Evolutionary conservation across 2,888 invertebrate species (phyloP).

Genomic region (Caenorhabditis sp.): DNA sequence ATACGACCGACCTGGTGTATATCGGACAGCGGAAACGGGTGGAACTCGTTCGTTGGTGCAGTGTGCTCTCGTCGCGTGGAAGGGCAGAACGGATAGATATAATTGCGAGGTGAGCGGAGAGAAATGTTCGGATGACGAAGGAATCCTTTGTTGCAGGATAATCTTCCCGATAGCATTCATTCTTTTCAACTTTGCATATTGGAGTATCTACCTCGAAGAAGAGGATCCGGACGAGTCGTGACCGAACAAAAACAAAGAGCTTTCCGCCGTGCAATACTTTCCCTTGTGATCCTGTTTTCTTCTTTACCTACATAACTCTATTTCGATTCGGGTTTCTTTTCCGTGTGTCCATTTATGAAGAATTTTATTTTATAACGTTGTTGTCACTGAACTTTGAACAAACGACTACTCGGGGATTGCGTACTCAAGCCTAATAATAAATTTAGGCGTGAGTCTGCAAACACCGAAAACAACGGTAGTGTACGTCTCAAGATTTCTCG

Average conservation of each 20-base stretch:
- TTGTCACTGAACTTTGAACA: no score
- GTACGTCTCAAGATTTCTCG: no score
- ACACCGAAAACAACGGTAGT: no score
- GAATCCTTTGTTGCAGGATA: slow-evolving; percentile 66
- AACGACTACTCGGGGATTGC: no score
- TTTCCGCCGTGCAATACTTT: slow-evolving; percentile 25
- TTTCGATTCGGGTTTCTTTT: slow-evolving; percentile 14
- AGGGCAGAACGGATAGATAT: slow-evolving; percentile 78
- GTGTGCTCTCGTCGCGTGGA: slow-evolving; percentile 74
- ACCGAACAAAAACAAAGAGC: slow-evolving; percentile 25
- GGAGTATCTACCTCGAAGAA: slow-evolving; percentile 76
- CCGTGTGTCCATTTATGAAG: no score
- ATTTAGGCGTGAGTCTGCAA: no score
- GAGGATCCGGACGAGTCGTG: slow-evolving; percentile 51
- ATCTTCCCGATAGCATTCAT: slow-evolving; percentile 77
- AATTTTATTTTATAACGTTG: slow-evolving; percentile 2
- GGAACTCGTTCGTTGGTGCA: slow-evolving; percentile 77
- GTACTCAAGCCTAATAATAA: no score
- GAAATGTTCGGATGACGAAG: not conserved
- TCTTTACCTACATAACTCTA: slow-evolving; percentile 4
- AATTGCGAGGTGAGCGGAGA: slow-evolving; percentile 70
- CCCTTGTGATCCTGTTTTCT: slow-evolving; percentile 9
- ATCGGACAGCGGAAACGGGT: slow-evolving; percentile 76
- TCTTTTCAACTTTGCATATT: slow-evolving; percentile 78
- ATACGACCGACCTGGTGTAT: slow-evolving; percentile 55